Conservation (phyloP, 2,113 vertebrate genomes). For the Taurulus bubalis region DNA sequence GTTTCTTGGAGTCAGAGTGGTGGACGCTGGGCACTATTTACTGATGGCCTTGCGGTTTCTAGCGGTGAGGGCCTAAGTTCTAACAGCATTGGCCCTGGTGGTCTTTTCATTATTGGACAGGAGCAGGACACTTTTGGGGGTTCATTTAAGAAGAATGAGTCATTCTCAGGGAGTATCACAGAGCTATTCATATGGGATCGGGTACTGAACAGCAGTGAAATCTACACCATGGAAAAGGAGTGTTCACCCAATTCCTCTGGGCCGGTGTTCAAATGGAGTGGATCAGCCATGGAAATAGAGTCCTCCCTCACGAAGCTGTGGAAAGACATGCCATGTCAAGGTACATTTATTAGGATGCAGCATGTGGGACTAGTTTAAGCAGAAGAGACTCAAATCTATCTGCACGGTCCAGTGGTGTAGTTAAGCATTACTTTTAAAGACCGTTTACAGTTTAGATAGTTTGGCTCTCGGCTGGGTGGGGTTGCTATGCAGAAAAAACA, state of each 20-base stretch:
- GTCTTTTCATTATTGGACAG: constrained; percentile 81
- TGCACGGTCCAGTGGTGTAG: neutral
- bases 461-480: constrained; percentile 34
- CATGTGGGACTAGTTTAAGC: neutral
- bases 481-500: constrained; percentile 56
- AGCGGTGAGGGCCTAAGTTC: constrained; percentile 49
- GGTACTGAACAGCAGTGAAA: constrained; percentile 73
- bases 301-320: constrained; percentile 59
- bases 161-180: constrained; percentile 82
- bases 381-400: neutral
- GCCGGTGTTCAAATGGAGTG: constrained; percentile 81
- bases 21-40: constrained; percentile 76
- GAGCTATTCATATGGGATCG: constrained; percentile 84
- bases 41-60: constrained; percentile 51
- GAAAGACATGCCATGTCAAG: constrained; percentile 77
- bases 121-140: constrained; percentile 74
- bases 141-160: constrained; percentile 71
- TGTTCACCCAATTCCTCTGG: constrained; percentile 76
- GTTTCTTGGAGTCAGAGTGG: constrained; percentile 75
- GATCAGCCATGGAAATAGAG: constrained; percentile 71
- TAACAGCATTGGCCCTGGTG: constrained; percentile 62
- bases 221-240: constrained; percentile 77
- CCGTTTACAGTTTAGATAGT: constrained; percentile 35
- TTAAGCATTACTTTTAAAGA: constrained; percentile 12
- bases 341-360: constrained; percentile 63